phyloP scores from a whole-genome alignment of 2,888 invertebrate species.

The Sphaeridia pumilis region DNA sequence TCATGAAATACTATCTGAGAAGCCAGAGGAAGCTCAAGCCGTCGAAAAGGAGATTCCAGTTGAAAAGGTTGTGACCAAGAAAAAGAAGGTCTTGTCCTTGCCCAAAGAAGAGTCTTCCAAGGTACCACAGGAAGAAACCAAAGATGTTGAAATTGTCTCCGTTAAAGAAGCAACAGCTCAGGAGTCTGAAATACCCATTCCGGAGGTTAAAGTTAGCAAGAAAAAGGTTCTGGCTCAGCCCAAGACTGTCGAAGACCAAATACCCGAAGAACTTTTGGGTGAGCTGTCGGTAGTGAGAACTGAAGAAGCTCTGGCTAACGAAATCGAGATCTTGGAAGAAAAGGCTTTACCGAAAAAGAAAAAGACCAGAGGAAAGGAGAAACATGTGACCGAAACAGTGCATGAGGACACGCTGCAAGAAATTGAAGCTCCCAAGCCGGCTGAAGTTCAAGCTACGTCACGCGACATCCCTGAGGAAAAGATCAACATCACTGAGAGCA shows the following conservation, averaged over 20 bases:
- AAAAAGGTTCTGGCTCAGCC: conserved; percentile 24
- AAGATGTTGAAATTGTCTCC: conserved; percentile 6
- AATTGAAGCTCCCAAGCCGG: not conserved
- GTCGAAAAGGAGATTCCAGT: conserved; percentile 14
- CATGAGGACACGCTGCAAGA: not conserved
- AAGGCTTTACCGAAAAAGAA: conserved; percentile 11
- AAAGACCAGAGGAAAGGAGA: not conserved
- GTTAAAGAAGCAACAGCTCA: conserved; percentile 10
- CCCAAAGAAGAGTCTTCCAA: conserved; percentile 14
- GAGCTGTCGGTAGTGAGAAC: conserved; percentile 7
- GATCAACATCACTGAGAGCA: conserved; percentile 15
- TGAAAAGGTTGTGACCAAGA: conserved; percentile 11
- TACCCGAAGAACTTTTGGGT: conserved; percentile 37
- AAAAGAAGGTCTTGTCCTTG: conserved; percentile 12
- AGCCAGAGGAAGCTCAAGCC: conserved; percentile 49
- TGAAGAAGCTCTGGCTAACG: conserved; percentile 7
- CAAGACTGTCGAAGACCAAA: conserved; percentile 23
- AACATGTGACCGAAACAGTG: not conserved
- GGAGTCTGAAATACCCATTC: conserved; percentile 9
- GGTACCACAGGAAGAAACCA: conserved; percentile 16
- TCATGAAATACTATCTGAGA: not conserved
- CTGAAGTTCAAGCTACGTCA: not conserved
- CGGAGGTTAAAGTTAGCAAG: conserved; percentile 8
- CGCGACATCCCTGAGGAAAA: conserved; percentile 8
- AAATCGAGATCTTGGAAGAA: conserved; percentile 11